Evolutionary conservation across 1,140 invertebrate species (phyloP).

Genomic region (Temnothorax longispinosus): DNA sequence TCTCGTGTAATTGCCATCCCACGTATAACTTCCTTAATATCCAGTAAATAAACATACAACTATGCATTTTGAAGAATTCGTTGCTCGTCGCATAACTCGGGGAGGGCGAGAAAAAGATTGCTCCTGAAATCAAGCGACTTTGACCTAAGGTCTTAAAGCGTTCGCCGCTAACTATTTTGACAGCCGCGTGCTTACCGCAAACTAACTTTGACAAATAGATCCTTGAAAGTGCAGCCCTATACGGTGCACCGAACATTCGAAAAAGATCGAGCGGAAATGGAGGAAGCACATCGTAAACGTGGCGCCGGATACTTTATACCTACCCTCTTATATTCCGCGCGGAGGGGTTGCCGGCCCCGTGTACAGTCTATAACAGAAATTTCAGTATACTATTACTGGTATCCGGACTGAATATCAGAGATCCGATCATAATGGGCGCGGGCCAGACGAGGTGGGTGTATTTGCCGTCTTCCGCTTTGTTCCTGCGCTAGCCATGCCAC

Average conservation of each 20-base stretch:
- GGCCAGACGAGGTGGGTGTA: neutral
- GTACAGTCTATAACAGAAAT: slow-evolving; percentile 65
- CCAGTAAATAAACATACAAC: slow-evolving; percentile 29
- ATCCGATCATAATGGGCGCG: neutral
- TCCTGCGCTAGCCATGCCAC: neutral
- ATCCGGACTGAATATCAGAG: slow-evolving; percentile 26
- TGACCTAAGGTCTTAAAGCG: neutral
- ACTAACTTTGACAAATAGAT: slow-evolving; percentile 54
- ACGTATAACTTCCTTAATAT: slow-evolving; percentile 3
- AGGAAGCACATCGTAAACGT: slow-evolving; percentile 71
- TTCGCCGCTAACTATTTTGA: slow-evolving; percentile 25
- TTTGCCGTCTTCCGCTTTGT: neutral
- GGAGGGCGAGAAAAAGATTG: neutral
- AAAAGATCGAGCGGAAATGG: slow-evolving; percentile 70
- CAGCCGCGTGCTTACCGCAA: slow-evolving; percentile 9
- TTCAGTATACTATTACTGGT: slow-evolving; percentile 30
- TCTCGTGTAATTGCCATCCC: slow-evolving; percentile 35
- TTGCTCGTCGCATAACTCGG: no score
- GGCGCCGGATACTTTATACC: slow-evolving; percentile 70
- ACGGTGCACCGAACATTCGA: slow-evolving; percentile 52
- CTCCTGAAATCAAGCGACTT: no score
- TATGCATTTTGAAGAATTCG: slow-evolving; percentile 1
- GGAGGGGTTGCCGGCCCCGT: slow-evolving; percentile 2
- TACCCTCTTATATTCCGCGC: slow-evolving; percentile 63
- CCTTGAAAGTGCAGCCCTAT: neutral